These are phyloP conservation scores for Mythimna lalbum DNA, from an alignment of 2,888 invertebrate genomes.

Conservation along the genomic window DNA sequence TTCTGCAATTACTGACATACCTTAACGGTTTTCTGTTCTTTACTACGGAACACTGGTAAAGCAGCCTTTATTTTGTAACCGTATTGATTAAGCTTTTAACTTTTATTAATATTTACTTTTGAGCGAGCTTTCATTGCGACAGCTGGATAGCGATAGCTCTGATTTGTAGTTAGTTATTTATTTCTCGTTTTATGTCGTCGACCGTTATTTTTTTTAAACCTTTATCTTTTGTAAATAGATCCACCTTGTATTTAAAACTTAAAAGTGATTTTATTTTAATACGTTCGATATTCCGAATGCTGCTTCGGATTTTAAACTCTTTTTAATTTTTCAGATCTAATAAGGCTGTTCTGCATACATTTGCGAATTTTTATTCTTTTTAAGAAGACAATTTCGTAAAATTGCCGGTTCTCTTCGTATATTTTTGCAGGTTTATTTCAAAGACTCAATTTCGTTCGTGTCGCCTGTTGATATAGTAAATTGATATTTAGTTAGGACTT, in stretches of 20 bases:
- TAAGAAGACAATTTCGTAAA: constrained; percentile 15
- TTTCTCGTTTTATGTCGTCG: background rate
- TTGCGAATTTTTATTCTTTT: constrained; percentile 13
- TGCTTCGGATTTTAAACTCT: background rate
- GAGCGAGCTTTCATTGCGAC: background rate
- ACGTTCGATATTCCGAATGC: background rate
- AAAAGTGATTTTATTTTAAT: background rate
- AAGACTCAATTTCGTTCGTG: constrained; percentile 48
- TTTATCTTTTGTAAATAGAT: background rate
- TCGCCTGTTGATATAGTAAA: constrained; percentile 58
- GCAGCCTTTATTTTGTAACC: background rate
- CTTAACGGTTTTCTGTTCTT: background rate
- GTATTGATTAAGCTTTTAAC: background rate
- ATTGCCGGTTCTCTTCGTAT: constrained; percentile 23
- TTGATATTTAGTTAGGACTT: constrained; percentile 63
- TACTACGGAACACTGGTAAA: background rate
- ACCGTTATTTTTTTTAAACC: background rate
- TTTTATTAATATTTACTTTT: background rate
- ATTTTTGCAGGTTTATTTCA: constrained; percentile 43
- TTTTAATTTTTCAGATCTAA: constrained; percentile 7
- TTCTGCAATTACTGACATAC: constrained; percentile 16
- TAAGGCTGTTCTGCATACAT: constrained; percentile 7
- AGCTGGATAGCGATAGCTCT: background rate
- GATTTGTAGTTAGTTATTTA: background rate
- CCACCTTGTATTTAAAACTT: too few relatives aligned